Conservation (phyloP, 2,888 invertebrate genomes). For the Cremastinae sp. region DNA sequence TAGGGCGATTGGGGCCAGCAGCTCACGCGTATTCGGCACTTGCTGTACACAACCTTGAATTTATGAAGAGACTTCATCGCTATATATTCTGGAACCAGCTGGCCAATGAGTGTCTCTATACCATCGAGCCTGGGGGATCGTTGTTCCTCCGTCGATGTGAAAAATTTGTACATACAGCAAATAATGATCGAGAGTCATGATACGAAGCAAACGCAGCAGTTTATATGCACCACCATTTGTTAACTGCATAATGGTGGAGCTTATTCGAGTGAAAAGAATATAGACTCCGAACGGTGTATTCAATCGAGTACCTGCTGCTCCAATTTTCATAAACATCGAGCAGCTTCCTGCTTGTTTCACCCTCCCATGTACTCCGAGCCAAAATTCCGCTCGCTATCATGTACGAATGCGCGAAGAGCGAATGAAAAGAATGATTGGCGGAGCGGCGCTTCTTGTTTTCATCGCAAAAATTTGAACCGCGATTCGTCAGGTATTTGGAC, state of each 20-base stretch:
- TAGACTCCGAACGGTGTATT: conserved; percentile 63
- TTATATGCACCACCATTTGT: conserved; percentile 63
- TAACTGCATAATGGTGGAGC: conserved; percentile 60
- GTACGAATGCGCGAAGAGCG: too few species aligned
- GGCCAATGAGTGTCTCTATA: conserved; percentile 6
- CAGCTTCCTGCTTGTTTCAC: background rate
- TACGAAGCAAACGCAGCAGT: conserved; percentile 43
- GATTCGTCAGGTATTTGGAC: too few species aligned
- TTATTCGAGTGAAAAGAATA: conserved; percentile 61
- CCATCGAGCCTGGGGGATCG: conserved; percentile 37
- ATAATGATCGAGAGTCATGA: conserved; percentile 1
- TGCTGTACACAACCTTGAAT: background rate
- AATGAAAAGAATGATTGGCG: too few species aligned
- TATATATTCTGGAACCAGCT: conserved; percentile 4
- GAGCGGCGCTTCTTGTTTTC: too few species aligned
- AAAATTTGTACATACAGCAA: too few species aligned
- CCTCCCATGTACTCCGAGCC: too few species aligned
- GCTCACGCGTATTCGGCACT: background rate
- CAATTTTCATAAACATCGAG: conserved; percentile 49
- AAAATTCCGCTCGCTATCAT: too few species aligned
- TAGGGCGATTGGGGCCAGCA: conserved; percentile 23
- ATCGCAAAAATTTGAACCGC: too few species aligned
- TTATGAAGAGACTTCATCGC: background rate
- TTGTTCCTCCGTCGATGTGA: conserved; percentile 22
- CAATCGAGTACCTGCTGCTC: conserved; percentile 58